phyloP scores from a whole-genome alignment of 2,113 vertebrate species.

The Dipodomys merriami region DNA sequence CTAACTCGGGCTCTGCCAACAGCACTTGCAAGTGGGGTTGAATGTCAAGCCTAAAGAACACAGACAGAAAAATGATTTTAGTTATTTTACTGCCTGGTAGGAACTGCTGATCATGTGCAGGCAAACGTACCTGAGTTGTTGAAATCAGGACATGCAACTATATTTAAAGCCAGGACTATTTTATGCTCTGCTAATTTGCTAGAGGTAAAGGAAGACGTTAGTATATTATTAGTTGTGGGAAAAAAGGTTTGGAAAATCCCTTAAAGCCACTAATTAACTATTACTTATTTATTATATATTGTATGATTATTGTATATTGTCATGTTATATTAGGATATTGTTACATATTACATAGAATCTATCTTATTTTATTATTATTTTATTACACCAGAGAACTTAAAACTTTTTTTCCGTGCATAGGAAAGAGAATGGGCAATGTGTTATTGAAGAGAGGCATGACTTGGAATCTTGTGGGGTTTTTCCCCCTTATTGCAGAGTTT shows the following conservation, averaged over 20 bases:
- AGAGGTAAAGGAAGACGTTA: background rate
- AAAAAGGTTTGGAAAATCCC: slow-evolving; percentile 16
- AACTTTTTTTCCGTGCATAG: background rate
- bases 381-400: background rate
- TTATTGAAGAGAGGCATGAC: background rate
- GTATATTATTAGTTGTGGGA: background rate
- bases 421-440: background rate
- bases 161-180: slow-evolving; percentile 41
- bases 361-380: background rate
- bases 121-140: background rate
- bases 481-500: background rate
- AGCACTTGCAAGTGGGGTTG: background rate
- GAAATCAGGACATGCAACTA: background rate
- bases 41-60: slow-evolving; percentile 42
- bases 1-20: background rate
- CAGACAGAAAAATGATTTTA: slow-evolving; percentile 28
- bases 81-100: slow-evolving; percentile 46
- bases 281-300: background rate
- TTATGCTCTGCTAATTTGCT: slow-evolving; percentile 42
- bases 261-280: background rate
- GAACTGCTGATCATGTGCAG: slow-evolving; percentile 9
- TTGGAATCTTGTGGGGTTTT: background rate
- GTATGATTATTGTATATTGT: too few relatives aligned
- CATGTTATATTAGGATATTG: too few relatives aligned
- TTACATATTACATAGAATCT: too few relatives aligned